Evolutionary conservation across 2,888 invertebrate species (phyloP), one percentile per base, ranked within the genome.

Genomic region (Himalopsyche tibetana): DNA sequence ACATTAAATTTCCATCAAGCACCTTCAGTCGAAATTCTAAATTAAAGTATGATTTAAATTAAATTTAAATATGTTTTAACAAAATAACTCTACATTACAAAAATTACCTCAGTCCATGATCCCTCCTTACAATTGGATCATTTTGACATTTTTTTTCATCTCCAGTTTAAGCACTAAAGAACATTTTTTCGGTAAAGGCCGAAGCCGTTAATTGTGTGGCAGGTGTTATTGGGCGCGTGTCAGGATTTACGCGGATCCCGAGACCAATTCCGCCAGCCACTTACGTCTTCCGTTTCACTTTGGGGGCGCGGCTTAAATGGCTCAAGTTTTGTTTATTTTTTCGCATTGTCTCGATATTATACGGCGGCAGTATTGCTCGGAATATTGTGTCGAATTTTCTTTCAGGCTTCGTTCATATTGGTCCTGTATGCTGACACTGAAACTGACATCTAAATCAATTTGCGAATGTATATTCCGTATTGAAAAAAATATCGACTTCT

Each of bases 261-360:
- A 74, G 74, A 74, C 38, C 74, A 74, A 74, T 74, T 74, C 74
- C 74, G 63, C 74, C 74, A 74, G 74, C 36, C 19, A 74, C 36
- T 74, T 74, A 38, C 19, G 38, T 36, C 74, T 74, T 51, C 51
- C 51, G 74, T 74, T 74, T 74, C 74, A 74, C 74, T 74, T 74
- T 38, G 38, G 36, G 74, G 12, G 15, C 6, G 74, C 38, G 38
- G 74, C 74, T 74, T 74, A 74, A 38, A 15, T 36, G 36, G 74
- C 74, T 74, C 74, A 15, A 74, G 11, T 74, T 74, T 74, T 74
- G 36, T 74, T 74, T 38, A 74, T 74, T 74, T 36, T 74, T 74
- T 36, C 36, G 63, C 38, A 38, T 38, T 74, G 74, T 12, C 74
- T 28, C 74, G 5, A 74, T 74, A 74, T 36, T 12, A 36, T 36